phyloP scores from a whole-genome alignment of 1,140 invertebrate genomes.

The Lordiphosa clarofinis region DNA sequence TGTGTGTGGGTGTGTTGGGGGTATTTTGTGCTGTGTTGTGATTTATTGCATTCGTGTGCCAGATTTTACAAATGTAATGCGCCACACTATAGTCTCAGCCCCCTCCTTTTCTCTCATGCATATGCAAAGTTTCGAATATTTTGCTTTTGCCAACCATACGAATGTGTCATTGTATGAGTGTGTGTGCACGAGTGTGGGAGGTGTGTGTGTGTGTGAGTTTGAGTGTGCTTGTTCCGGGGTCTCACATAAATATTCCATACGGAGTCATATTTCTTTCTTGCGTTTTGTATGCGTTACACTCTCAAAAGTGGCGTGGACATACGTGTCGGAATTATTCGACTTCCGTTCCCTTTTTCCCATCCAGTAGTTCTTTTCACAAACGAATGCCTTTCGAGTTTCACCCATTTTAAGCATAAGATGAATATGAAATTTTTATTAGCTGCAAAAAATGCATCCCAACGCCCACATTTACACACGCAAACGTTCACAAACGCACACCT shows the following conservation, averaged over 20 bases:
- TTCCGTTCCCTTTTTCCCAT: conserved; percentile 37
- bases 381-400: conserved; percentile 1
- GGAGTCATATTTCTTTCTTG: conserved; percentile 70
- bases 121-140: conserved; percentile 76
- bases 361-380: conserved; percentile 12
- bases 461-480: conserved; percentile 3
- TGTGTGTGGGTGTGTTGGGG: conserved; percentile 27
- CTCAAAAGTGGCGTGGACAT: conserved; percentile 68
- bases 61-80: conserved; percentile 77
- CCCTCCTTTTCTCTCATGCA: conserved; percentile 40
- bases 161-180: conserved; percentile 54
- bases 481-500: not conserved
- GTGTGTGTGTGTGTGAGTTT: conserved; percentile 12
- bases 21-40: conserved; percentile 64
- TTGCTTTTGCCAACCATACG: conserved; percentile 42
- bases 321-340: conserved; percentile 74
- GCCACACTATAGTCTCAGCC: conserved; percentile 49
- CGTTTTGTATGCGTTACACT: conserved; percentile 64
- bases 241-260: conserved; percentile 63
- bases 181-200: conserved; percentile 9
- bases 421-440: conserved; percentile 63
- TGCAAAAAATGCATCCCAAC: conserved; percentile 35
- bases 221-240: conserved; percentile 24
- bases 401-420: conserved; percentile 28
- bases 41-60: conserved; percentile 78